Evolutionary conservation across 2,113 vertebrate species (phyloP).

Genomic region (Rhizomys pruinosus): DNA sequence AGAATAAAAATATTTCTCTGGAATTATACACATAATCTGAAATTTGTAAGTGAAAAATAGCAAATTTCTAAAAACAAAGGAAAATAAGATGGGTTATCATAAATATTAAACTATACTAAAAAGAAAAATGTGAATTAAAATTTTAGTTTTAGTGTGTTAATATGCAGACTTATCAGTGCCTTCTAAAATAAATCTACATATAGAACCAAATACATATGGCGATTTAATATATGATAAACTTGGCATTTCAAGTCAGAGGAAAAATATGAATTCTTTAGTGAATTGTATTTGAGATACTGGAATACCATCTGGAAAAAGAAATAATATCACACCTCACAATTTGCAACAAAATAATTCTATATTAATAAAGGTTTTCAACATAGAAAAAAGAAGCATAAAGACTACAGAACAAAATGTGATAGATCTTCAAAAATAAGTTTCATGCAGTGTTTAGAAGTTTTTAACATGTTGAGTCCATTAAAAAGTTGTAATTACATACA

Average conservation of each 20-base stretch:
- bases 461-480: neutral
- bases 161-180: neutral
- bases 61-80: neutral
- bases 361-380: neutral
- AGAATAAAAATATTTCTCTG: neutral
- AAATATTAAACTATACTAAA: neutral
- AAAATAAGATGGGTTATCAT: neutral
- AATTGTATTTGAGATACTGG: neutral
- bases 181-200: neutral
- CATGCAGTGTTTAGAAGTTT: neutral
- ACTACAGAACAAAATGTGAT: neutral
- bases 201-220: neutral
- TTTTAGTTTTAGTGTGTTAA: neutral
- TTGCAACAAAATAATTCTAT: neutral
- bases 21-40: neutral
- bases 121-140: neutral
- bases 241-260: constrained; percentile 42
- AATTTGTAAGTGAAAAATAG: neutral
- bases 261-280: constrained; percentile 13
- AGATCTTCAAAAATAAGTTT: neutral
- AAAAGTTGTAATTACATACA: neutral
- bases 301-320: constrained; percentile 7
- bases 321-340: neutral
- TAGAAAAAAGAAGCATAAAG: neutral
- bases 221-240: constrained; percentile 21